These are phyloP conservation scores for Sus cebifrons DNA, from an alignment of 2,797 vertebrate genomes.

Conservation along the genomic window DNA sequence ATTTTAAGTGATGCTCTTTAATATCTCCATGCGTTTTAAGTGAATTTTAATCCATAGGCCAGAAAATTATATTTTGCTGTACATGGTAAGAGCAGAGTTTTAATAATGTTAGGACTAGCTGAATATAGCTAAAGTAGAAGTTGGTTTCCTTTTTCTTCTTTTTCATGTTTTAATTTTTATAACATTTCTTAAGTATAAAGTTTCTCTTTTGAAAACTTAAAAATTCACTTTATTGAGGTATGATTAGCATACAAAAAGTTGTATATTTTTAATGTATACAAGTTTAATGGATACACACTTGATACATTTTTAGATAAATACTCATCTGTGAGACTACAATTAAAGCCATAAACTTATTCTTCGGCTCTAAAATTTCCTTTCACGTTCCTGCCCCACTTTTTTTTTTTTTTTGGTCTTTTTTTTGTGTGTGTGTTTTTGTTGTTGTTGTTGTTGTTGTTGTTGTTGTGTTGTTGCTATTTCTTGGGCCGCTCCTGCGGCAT, in stretches of 20 bases:
- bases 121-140: not conserved
- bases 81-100: not conserved
- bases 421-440: too few relatives aligned
- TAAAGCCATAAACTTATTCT: not conserved
- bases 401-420: too few relatives aligned
- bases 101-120: not conserved
- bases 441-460: too few relatives aligned
- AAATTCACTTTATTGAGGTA: not conserved
- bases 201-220: conserved; percentile 21
- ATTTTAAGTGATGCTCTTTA: not conserved
- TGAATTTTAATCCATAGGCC: not conserved
- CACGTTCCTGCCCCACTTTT: not conserved
- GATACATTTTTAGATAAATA: not conserved
- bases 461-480: too few relatives aligned
- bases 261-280: not conserved
- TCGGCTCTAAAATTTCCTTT: not conserved
- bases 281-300: not conserved
- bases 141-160: not conserved
- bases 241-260: not conserved
- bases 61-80: not conserved
- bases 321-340: not conserved
- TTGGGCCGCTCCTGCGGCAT: too few relatives aligned
- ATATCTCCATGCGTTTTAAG: conserved; percentile 5
- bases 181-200: not conserved
- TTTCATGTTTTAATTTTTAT: conserved; percentile 14